Percentiles rank a stretch among this genome's conserved stretches.
phyloP scores from a whole-genome alignment of 1,140 invertebrate species.

The Tetragnatha versicolor region DNA sequence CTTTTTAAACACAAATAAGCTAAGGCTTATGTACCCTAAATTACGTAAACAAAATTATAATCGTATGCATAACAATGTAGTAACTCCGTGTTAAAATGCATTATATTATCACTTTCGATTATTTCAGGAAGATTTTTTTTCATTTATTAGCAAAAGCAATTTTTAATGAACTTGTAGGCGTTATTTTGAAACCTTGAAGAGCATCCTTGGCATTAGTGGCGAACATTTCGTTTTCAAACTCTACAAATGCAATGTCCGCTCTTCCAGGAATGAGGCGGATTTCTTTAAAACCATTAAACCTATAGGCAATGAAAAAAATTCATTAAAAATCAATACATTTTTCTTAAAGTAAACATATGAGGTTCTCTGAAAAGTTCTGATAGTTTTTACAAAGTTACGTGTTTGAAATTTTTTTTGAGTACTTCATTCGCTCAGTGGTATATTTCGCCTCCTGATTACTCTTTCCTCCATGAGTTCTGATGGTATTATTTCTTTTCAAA shows the following conservation, averaged over 20 bases:
- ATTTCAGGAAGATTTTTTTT: slow-evolving; percentile 56
- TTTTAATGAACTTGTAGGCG: slow-evolving; percentile 97
- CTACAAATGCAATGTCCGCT: slow-evolving; percentile 99
- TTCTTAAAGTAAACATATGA: too few species aligned
- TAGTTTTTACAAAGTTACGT: too few species aligned
- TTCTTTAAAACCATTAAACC: slow-evolving; percentile 98
- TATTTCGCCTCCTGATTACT: too few species aligned
- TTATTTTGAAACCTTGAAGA: slow-evolving; percentile 98
- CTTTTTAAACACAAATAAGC: too few species aligned
- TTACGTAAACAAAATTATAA: neutral
- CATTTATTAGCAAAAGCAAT: slow-evolving; percentile 99
- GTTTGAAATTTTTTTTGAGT: too few species aligned
- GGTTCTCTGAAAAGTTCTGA: too few species aligned
- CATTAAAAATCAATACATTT: too few species aligned
- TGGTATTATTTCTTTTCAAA: too few species aligned
- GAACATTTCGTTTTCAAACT: slow-evolving; percentile 97
- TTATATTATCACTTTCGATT: neutral
- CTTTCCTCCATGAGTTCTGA: too few species aligned
- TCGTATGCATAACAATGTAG: neutral
- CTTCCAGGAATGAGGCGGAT: slow-evolving; percentile 96
- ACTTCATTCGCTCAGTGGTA: too few species aligned
- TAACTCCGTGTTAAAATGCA: neutral
- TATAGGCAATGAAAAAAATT: too few species aligned
- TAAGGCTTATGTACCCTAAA: too few species aligned
- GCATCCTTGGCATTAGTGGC: slow-evolving; percentile 95